A percentile compares a stretch with the other conserved stretches of the same genome.
Conservation (phyloP, 1,140 invertebrate genomes). For the Trinorchestia longiramus region DNA sequence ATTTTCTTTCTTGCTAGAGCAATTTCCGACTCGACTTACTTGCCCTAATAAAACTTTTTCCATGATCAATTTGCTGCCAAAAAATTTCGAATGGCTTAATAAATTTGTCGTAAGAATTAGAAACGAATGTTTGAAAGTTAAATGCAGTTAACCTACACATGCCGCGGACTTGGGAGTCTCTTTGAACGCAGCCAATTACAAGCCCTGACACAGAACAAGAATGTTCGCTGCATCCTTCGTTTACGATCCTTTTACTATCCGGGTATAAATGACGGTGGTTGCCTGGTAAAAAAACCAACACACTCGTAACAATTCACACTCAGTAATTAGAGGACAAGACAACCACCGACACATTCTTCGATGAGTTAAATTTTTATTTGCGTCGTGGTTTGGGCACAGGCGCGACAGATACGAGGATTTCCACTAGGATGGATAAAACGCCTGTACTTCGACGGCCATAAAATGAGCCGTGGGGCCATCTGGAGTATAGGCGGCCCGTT, state of each 20-base stretch:
- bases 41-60: not conserved
- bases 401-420: not conserved
- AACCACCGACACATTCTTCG: conserved; percentile 47
- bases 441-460: not conserved
- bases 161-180: not conserved
- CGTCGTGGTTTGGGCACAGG: not conserved
- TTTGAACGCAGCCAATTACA: conserved; percentile 25
- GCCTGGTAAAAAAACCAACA: conserved; percentile 40
- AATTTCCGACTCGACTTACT: not conserved
- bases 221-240: not conserved
- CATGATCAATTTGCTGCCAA: not conserved
- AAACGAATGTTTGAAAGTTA: not conserved
- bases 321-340: conserved; percentile 40
- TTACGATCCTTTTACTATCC: conserved; percentile 45
- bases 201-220: not conserved
- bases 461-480: not conserved
- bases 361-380: conserved; percentile 36
- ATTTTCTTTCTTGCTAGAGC: not conserved
- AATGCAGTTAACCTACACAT: not conserved
- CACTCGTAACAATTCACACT: conserved; percentile 54
- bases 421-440: not conserved
- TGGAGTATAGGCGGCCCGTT: not conserved
- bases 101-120: not conserved
- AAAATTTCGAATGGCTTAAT: not conserved
- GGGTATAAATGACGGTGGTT: conserved; percentile 13